phyloP scores from a whole-genome alignment of 2,888 invertebrate genomes.

The Melanargia galathea region DNA sequence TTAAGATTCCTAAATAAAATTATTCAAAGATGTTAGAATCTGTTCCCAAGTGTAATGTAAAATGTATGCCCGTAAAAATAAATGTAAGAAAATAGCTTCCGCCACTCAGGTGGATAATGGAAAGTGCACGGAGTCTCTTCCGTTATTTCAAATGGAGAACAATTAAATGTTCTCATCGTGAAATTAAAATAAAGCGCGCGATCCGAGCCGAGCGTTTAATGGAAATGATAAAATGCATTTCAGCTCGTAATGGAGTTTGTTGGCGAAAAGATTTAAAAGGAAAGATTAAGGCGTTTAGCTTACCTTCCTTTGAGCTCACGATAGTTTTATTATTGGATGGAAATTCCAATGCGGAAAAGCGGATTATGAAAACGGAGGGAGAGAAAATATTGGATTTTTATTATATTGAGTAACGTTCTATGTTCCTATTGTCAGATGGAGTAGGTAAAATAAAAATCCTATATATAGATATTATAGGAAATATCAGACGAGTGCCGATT shows the following conservation, averaged over 20 bases:
- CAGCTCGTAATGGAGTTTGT: constrained; percentile 2
- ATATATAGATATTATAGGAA: no score
- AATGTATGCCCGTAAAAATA: constrained; percentile 8
- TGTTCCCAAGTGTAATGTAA: background rate
- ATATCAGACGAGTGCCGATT: no score
- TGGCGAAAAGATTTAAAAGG: constrained; percentile 15
- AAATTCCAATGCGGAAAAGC: constrained; percentile 3
- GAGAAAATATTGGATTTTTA: constrained; percentile 1
- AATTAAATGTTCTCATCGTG: constrained; percentile 36
- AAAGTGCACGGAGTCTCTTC: constrained; percentile 20
- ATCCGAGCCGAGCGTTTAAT: constrained; percentile 7
- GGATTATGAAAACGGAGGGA: background rate
- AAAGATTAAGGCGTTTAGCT: constrained; percentile 17
- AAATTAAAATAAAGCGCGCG: constrained; percentile 38
- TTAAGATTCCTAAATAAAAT: no score
- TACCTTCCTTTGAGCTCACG: constrained; percentile 5
- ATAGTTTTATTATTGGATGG: constrained; percentile 16
- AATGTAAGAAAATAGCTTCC: constrained; percentile 13
- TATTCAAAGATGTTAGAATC: background rate
- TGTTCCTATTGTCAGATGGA: no score
- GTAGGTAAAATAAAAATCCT: no score
- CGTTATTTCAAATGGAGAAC: constrained; percentile 31
- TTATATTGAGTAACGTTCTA: background rate
- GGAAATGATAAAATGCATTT: constrained; percentile 20
- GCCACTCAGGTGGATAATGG: constrained; percentile 16